These are phyloP conservation scores for Lacerta bilineata DNA, from an alignment of 2,797 vertebrate species.

Conservation along the genomic window DNA sequence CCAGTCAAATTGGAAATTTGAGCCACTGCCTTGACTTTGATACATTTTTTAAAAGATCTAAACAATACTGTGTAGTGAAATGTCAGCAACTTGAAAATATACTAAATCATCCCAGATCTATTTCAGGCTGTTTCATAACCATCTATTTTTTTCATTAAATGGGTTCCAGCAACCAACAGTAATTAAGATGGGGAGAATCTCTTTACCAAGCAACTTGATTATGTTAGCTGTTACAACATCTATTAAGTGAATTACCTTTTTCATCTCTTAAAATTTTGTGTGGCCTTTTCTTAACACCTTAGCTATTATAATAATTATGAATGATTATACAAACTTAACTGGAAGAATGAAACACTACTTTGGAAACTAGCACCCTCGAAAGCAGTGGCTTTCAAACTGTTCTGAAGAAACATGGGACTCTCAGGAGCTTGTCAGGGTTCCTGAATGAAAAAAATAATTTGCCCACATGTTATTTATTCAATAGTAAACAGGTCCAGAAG, in stretches of 20 bases:
- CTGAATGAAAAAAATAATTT: no score
- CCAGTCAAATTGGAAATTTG: slow-evolving; percentile 20
- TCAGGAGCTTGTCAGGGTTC: no score
- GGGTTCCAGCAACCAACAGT: slow-evolving; percentile 43
- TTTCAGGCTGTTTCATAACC: slow-evolving; percentile 37
- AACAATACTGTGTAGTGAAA: not conserved
- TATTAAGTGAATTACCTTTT: not conserved
- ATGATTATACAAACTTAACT: no score
- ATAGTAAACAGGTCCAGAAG: not conserved
- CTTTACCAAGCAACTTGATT: slow-evolving; percentile 58
- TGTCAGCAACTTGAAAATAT: slow-evolving; percentile 30
- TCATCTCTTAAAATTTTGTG: not conserved
- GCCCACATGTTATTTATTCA: no score
- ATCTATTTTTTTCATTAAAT: slow-evolving; percentile 38
- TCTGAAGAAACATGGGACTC: not conserved
- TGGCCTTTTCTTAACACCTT: not conserved
- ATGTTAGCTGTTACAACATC: slow-evolving; percentile 32
- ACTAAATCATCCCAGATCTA: fast-evolving
- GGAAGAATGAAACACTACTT: no score
- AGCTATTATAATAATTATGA: not conserved
- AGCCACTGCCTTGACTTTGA: slow-evolving; percentile 4
- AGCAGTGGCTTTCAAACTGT: not conserved
- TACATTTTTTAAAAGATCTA: slow-evolving; percentile 1
- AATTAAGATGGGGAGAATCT: slow-evolving; percentile 56
- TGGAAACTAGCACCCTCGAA: not conserved